phyloP scores from a whole-genome alignment of 2,797 vertebrate genomes.

The Chlorospingus semifuscus region DNA sequence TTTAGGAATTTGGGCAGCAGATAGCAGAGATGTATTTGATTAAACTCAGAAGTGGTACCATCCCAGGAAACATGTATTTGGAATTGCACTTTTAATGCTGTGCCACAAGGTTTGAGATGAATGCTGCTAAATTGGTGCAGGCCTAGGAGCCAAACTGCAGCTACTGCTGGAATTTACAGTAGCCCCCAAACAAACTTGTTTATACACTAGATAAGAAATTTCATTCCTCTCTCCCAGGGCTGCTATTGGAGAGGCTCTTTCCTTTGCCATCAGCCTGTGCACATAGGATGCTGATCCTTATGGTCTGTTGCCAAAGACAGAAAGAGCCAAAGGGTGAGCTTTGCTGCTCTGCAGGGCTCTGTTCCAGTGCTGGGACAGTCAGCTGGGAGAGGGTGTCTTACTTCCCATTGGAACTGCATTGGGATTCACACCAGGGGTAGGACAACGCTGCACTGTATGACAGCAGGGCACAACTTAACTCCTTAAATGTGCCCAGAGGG shows the following conservation, averaged over 20 bases:
- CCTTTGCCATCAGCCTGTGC: not conserved
- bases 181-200: not conserved
- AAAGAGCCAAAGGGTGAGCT: not conserved
- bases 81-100: constrained; percentile 4
- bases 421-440: not conserved
- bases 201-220: not conserved
- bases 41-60: not conserved
- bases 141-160: not conserved
- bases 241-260: not conserved
- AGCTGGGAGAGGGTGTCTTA: not conserved
- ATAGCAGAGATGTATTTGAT: not conserved
- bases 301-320: constrained; percentile 1
- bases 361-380: not conserved
- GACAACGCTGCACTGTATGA: rapidly evolving
- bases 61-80: not conserved
- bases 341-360: not conserved
- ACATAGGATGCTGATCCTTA: not conserved
- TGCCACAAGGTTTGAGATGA: constrained; percentile 11
- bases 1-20: not conserved
- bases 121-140: not conserved
- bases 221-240: not conserved
- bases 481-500: not conserved
- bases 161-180: not conserved
- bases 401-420: not conserved
- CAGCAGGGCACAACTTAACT: not conserved